Evolutionary conservation across 2,797 vertebrate genomes (phyloP), one percentile per base, ranked within the genome.

Genomic region (Bradypodion ventrale): DNA sequence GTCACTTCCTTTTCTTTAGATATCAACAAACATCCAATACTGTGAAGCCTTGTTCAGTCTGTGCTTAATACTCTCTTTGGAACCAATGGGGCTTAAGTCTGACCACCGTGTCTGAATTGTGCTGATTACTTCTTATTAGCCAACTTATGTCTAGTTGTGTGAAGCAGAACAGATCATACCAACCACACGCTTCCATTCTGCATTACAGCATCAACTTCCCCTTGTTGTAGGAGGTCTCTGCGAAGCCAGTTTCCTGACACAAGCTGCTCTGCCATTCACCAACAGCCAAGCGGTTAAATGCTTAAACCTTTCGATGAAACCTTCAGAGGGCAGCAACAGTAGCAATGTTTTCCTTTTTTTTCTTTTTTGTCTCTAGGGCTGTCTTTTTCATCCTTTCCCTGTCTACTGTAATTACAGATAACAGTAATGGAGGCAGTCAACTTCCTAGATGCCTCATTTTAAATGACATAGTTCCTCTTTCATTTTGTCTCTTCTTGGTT

Each of bases 401-500:
- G 63, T 25, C 84, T 75, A 69, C 66, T 60, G 80, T 77, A 89
- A 83, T 63, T 89, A 23, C 65, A 85, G 80, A 89, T 89, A 91
- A 88, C 85, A 83, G 90, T 82, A 32, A 84, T 62, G n/a, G 80
- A 82, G 80, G 80, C 88, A 73, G 83, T 89, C 87, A 87, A 82
- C 90, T 89, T 85, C 90, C 91, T 90, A 69, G 4, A 56, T 19
- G 62, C 87, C 80, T 87, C 79, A 0, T 29, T 81, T 80, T 70
- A 74, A 42, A 78, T 52, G 84, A 80, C 87, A 81, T 44, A 44
- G 85, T 79, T 92, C 88, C 92, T 92, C 87, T 93, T 94, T 79
- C 77, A 49, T 66, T 79, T 92, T 78, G 25, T 66, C 72, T 62
- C 29, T 75, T 81, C 78, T 8, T 21, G 10, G 6, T 59, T 29